Conservation (phyloP, 1,140 invertebrate genomes). For the Micrasema minimum region DNA sequence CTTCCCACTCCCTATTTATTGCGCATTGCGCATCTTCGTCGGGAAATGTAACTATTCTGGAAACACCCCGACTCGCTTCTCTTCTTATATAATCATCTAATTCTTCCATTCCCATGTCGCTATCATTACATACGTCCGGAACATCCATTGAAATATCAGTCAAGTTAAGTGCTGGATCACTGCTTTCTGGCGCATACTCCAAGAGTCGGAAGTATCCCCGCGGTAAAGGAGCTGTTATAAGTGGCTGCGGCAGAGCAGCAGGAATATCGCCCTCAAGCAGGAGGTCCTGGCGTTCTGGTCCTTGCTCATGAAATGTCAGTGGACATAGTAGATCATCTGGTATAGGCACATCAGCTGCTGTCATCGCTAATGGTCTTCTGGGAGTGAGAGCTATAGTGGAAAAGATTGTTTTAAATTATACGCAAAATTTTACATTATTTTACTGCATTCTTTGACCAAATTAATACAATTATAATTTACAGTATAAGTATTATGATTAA, state of each 20-base stretch:
- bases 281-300: neutral
- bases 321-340: constrained; percentile 2
- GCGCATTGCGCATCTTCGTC: neutral
- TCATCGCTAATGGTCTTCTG: neutral
- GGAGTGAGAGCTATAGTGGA: constrained; percentile 14
- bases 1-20: neutral
- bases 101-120: neutral
- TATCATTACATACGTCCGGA: neutral
- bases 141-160: neutral
- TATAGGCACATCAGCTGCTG: neutral
- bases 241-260: neutral
- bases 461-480: too few species aligned
- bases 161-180: neutral
- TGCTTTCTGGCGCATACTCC: neutral
- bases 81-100: neutral
- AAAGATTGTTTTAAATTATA: neutral
- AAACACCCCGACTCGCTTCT: neutral
- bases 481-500: too few species aligned
- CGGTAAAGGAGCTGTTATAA: neutral
- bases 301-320: neutral
- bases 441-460: too few species aligned
- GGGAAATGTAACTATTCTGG: neutral
- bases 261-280: constrained; percentile 11
- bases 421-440: too few species aligned
- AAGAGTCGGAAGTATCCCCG: neutral